These are phyloP conservation scores for Thyatira batis DNA, from an alignment of 2,888 invertebrate genomes.

Conservation along the genomic window DNA sequence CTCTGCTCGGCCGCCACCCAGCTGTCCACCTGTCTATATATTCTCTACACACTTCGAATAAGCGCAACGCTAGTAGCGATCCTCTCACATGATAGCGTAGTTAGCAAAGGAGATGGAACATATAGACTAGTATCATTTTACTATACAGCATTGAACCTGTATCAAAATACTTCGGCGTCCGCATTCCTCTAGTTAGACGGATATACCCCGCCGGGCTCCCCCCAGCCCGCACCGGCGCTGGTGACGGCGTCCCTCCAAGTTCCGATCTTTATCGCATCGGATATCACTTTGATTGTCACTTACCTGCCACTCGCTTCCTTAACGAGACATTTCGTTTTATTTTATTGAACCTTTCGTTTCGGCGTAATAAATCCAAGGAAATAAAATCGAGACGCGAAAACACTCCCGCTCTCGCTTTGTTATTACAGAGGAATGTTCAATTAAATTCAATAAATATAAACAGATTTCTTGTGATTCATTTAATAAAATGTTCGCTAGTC, in stretches of 20 bases:
- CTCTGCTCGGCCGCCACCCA: background rate
- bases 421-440: background rate
- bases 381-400: background rate
- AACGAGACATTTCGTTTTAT: background rate
- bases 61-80: too few species aligned
- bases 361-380: background rate
- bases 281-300: background rate
- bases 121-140: too few species aligned
- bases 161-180: background rate
- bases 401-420: background rate
- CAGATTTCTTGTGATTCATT: background rate
- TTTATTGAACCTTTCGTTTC: background rate
- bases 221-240: background rate
- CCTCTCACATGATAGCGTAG: too few species aligned
- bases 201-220: background rate
- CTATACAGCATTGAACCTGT: too few species aligned
- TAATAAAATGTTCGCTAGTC: too few species aligned
- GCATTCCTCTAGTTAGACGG: background rate
- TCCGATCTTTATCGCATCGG: background rate
- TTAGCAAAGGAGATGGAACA: too few species aligned
- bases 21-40: too few species aligned
- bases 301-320: background rate
- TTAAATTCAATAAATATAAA: background rate
- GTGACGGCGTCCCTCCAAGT: background rate
- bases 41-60: too few species aligned